Evolutionary conservation across 2,888 invertebrate genomes (phyloP), one percentile per base, ranked within the genome.

Genomic region (Cryptophagus acutangulus): DNA sequence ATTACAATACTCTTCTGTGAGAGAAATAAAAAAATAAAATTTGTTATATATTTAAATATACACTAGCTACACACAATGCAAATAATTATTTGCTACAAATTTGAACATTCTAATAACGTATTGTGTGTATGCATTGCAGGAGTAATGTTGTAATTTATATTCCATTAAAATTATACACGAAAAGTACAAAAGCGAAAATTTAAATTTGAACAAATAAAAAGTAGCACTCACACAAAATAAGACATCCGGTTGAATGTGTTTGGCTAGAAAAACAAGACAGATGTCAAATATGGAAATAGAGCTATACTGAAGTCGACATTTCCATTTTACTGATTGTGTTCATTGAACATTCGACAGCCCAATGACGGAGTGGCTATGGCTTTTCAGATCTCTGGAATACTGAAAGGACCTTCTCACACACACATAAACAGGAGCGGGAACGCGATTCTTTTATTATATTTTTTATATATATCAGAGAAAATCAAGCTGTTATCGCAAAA

Each of bases 331-430:
- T 64, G 66, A 67, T 67, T 67, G 66, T 64, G 62, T 61, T 63
- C 61, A 69, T 69, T 68, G 67, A 67, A 55, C 57, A 61, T 67
- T 68, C 68, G 68, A 69, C 69, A 69, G 66, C 54, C 63, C 65
- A 63, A 65, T 69, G 69, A 69, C 66, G 47, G 69, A 69, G 65
- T 65, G 65, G 63, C 53, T 61, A 6, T 15, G 15, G 46, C 51
- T 55, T 54, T 55, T 54, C 54, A 54, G 41, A 41, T 36, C 30
- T 17, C 17, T 40, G 38, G 37, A 41, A 41, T 41, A 24, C 41
- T 41, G 41, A 41, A 41, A 24, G 24, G 41, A n/a, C n/a, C 37
- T 20, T 31, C 31, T 14, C 26, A 31, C 12, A 31, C 31, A 31
- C 15, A 31, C 3, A 31, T 3, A 26, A 20, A 20, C 9, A 20